These are phyloP conservation scores for Platerodrilus igneus DNA, from an alignment of 2,888 invertebrate species.

Conservation along the genomic window DNA sequence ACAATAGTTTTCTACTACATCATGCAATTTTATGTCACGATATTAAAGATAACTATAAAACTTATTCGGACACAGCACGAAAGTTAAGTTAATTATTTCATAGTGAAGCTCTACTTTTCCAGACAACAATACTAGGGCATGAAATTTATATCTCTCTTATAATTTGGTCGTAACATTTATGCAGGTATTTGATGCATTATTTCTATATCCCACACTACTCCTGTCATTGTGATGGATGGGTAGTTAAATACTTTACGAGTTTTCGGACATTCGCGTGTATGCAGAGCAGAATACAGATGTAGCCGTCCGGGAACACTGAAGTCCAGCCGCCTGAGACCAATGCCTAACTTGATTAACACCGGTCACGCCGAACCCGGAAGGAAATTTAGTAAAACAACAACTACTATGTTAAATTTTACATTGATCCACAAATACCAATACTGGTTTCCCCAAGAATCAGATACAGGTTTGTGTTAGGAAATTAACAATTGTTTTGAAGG, in stretches of 20 bases:
- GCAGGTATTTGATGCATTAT: constrained; percentile 20
- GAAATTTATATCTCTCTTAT: too few relatives aligned
- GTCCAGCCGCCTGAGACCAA: constrained; percentile 36
- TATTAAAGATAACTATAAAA: too few relatives aligned
- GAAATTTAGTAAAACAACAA: constrained; percentile 27
- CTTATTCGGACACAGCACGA: too few relatives aligned
- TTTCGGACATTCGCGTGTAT: constrained; percentile 24
- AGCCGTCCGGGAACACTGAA: constrained; percentile 32
- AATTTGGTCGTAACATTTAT: too few relatives aligned
- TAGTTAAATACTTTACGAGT: constrained; percentile 33
- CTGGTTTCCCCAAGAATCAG: constrained; percentile 28
- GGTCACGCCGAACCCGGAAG: constrained; percentile 30
- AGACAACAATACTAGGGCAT: too few relatives aligned
- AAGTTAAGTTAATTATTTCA: too few relatives aligned
- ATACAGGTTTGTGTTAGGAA: constrained; percentile 30
- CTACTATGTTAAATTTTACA: constrained; percentile 17
- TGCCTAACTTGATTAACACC: constrained; percentile 34
- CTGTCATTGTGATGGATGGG: constrained; percentile 35
- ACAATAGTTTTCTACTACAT: too few relatives aligned
- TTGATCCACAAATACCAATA: constrained; percentile 26
- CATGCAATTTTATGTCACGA: too few relatives aligned
- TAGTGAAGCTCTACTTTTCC: too few relatives aligned
- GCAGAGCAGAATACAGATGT: constrained; percentile 26
- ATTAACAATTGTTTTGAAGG: constrained; percentile 32
- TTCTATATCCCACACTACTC: constrained; percentile 18